Evolutionary conservation across 23 tunicate genomes (phyloP).

Genomic region (Clavelina lepadiformis): DNA sequence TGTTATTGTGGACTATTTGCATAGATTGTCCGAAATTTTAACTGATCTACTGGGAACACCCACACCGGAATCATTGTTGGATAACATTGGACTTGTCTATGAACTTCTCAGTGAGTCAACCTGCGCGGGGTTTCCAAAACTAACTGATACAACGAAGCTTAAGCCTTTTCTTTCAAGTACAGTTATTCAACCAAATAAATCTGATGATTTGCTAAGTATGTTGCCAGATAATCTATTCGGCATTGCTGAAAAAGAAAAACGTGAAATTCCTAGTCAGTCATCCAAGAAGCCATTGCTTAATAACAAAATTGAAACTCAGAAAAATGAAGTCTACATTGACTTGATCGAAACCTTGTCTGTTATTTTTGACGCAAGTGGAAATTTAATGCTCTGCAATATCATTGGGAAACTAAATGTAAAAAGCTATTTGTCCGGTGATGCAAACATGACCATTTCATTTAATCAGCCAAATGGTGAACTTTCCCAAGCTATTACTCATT

Average conservation of each 20-base stretch:
- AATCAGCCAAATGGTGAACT: neutral
- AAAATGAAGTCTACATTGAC: slow-evolving; percentile 26
- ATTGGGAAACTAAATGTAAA: slow-evolving; percentile 23
- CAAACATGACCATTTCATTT: slow-evolving; percentile 7
- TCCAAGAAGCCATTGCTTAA: slow-evolving; percentile 19
- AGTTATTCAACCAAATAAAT: neutral
- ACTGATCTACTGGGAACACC: slow-evolving; percentile 17
- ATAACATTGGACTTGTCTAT: slow-evolving; percentile 37
- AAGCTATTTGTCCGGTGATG: slow-evolving; percentile 19
- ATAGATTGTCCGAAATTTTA: slow-evolving; percentile 9
- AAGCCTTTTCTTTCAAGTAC: slow-evolving; percentile 36
- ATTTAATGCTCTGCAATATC: slow-evolving; percentile 2
- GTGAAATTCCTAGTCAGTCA: slow-evolving; percentile 14
- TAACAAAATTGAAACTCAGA: neutral
- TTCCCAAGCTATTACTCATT: slow-evolving; percentile 18
- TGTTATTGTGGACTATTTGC: slow-evolving; percentile 23
- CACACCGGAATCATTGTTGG: neutral
- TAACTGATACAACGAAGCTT: slow-evolving; percentile 16
- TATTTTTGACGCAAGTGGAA: slow-evolving; percentile 21
- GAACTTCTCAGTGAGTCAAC: slow-evolving; percentile 32
- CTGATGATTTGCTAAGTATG: slow-evolving; percentile 7
- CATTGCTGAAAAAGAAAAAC: slow-evolving; percentile 24
- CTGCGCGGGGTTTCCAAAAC: slow-evolving; percentile 39
- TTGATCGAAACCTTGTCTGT: slow-evolving; percentile 28
- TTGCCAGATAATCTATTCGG: slow-evolving; percentile 43